Percentiles rank a stretch among this genome's conserved stretches.
Evolutionary conservation across 2,888 invertebrate species (phyloP).

Genomic region (Spatulosminthurus flaviceps): DNA sequence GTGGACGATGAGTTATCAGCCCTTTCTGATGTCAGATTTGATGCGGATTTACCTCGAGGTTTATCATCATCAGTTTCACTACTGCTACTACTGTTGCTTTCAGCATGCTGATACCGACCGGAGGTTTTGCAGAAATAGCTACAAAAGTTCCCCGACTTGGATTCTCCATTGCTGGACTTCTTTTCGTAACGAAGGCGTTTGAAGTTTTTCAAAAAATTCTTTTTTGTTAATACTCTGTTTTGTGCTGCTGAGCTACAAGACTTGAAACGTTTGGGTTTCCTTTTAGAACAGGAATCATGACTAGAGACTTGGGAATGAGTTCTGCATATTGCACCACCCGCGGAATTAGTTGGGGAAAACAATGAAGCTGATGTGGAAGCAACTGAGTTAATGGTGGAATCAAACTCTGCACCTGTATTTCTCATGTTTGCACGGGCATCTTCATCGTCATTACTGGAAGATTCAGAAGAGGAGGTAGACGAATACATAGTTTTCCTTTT

Average conservation of each 20-base stretch:
- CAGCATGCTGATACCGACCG: conserved; percentile 30
- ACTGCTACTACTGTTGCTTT: conserved; percentile 14
- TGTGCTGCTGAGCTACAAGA: background rate
- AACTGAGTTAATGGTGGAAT: background rate
- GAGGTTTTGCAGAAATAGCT: conserved; percentile 30
- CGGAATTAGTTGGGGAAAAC: background rate
- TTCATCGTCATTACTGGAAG: conserved; percentile 7
- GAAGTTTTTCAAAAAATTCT: conserved; percentile 25
- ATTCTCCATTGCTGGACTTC: background rate
- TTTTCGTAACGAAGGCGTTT: conserved; percentile 33
- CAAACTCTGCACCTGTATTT: background rate
- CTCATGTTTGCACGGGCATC: background rate
- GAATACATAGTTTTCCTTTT: conserved; percentile 21
- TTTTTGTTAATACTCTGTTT: conserved; percentile 24
- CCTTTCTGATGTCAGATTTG: background rate
- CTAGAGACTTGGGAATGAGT: background rate
- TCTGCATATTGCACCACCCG: background rate
- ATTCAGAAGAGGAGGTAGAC: background rate
- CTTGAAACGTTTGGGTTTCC: background rate
- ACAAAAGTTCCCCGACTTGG: conserved; percentile 18
- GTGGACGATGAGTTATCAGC: conserved; percentile 10
- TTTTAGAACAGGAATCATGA: background rate
- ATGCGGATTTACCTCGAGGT: background rate
- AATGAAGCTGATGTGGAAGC: background rate
- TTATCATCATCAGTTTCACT: conserved; percentile 25